phyloP scores from a whole-genome alignment of 2,113 vertebrate genomes.

The Apodemus sylvaticus region DNA sequence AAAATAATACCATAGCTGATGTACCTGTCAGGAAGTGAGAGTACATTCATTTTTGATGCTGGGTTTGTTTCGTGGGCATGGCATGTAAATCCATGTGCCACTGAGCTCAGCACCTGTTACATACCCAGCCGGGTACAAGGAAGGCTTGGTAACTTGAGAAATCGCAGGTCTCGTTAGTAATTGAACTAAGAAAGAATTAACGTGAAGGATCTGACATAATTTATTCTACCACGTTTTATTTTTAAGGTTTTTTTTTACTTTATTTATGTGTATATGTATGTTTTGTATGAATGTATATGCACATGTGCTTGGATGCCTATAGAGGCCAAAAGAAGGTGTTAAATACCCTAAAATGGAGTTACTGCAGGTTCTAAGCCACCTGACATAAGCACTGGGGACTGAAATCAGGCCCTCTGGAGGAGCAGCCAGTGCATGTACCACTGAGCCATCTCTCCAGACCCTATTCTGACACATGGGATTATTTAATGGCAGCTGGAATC shows the following conservation, averaged over 20 bases:
- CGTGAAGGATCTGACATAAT: neutral
- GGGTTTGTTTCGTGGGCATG: conserved; percentile 38
- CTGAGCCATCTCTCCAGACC: neutral
- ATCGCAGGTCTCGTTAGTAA: neutral
- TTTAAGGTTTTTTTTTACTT: neutral
- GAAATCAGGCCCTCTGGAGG: neutral
- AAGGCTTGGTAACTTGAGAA: conserved; percentile 10
- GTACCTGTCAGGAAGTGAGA: neutral
- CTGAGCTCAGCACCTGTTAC: neutral
- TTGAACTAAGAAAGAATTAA: conserved; percentile 18
- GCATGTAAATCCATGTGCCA: neutral
- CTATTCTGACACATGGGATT: neutral
- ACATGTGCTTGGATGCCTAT: neutral
- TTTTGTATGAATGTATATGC: neutral
- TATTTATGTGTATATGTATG: neutral
- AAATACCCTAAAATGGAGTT: neutral
- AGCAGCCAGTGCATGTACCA: neutral
- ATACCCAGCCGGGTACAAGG: neutral
- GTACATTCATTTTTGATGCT: conserved; percentile 18
- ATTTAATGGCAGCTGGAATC: neutral
- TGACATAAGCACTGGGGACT: neutral
- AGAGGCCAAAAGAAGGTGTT: neutral
- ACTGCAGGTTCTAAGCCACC: neutral
- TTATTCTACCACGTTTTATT: neutral
- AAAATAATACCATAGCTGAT: neutral